Percentiles rank a stretch among this genome's conserved stretches.
phyloP scores from a whole-genome alignment of 2,797 vertebrate species.

The Sebastiscus tertius region DNA sequence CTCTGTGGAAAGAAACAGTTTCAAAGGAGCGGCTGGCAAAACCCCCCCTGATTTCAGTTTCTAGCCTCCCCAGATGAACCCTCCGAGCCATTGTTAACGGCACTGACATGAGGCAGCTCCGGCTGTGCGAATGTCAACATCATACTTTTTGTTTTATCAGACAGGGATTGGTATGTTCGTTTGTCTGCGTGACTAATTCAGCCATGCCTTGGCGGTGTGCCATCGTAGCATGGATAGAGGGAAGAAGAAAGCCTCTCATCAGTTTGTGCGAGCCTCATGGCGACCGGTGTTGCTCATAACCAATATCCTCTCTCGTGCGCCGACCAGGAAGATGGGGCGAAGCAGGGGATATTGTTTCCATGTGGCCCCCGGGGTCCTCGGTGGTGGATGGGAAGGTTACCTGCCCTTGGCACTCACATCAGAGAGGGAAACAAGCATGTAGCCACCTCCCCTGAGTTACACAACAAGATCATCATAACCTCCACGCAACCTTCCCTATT shows the following conservation, averaged over 20 bases:
- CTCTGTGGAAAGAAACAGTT: slow-evolving; percentile 55
- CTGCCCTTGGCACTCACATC: slow-evolving; percentile 66
- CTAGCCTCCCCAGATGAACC: slow-evolving; percentile 16
- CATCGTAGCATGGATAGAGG: slow-evolving; percentile 35
- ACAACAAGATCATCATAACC: slow-evolving; percentile 69
- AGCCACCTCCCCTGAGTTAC: slow-evolving; percentile 63
- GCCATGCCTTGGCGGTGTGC: slow-evolving; percentile 32
- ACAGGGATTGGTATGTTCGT: slow-evolving; percentile 55
- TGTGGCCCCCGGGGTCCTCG: slow-evolving; percentile 48
- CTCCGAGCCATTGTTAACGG: slow-evolving; percentile 5
- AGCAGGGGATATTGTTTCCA: slow-evolving; percentile 70
- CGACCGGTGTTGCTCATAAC: slow-evolving; percentile 57
- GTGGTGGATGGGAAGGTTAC: slow-evolving; percentile 52
- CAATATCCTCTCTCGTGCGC: slow-evolving; percentile 73
- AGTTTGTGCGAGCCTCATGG: slow-evolving; percentile 35
- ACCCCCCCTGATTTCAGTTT: slow-evolving; percentile 4
- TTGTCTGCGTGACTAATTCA: slow-evolving; percentile 65
- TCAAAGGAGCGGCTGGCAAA: slow-evolving; percentile 43
- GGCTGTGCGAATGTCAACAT: slow-evolving; percentile 53
- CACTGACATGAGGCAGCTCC: slow-evolving; percentile 18
- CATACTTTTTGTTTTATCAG: slow-evolving; percentile 52
- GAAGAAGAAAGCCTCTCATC: slow-evolving; percentile 40
- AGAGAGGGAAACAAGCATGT: slow-evolving; percentile 54
- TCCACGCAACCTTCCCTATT: slow-evolving; percentile 55
- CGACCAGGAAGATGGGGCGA: slow-evolving; percentile 57